These are phyloP conservation scores for Portevinia maculata DNA, from an alignment of 2,888 invertebrate species.

Conservation along the genomic window DNA sequence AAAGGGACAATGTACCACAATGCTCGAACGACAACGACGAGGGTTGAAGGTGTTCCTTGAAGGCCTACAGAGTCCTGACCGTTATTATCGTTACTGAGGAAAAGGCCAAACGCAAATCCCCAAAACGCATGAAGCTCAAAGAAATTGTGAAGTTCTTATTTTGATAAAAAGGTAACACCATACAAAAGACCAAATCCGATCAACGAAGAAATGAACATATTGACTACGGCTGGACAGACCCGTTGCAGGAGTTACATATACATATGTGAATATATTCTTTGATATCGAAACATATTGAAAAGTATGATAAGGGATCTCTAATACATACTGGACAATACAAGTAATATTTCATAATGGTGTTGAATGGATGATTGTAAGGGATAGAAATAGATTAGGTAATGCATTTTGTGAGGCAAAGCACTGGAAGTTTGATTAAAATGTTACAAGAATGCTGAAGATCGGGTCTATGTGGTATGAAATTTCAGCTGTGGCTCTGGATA, in stretches of 20 bases:
- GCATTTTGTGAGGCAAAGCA: too few relatives aligned
- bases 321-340: slow-evolving; percentile 11
- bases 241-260: slow-evolving; percentile 16
- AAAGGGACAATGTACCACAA: slow-evolving; percentile 66
- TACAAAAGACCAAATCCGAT: slow-evolving; percentile 71
- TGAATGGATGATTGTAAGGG: too few relatives aligned
- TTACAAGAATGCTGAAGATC: too few relatives aligned
- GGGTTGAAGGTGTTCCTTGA: slow-evolving; percentile 55
- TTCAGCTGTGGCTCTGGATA: too few relatives aligned
- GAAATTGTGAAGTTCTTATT: slow-evolving; percentile 60
- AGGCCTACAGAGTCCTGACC: slow-evolving; percentile 57
- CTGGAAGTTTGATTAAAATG: too few relatives aligned
- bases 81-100: slow-evolving; percentile 62
- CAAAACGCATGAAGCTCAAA: slow-evolving; percentile 67
- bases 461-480: too few relatives aligned
- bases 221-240: slow-evolving; percentile 65
- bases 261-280: slow-evolving; percentile 20
- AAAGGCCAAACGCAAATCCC: slow-evolving; percentile 66
- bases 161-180: slow-evolving; percentile 63
- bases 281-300: slow-evolving; percentile 51
- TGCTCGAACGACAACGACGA: slow-evolving; percentile 38
- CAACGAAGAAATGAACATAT: slow-evolving; percentile 67
- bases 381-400: too few relatives aligned
- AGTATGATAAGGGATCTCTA: slow-evolving; percentile 19
- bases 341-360: too few relatives aligned